phyloP scores from a whole-genome alignment of 1,140 invertebrate genomes.

The Nasonia giraulti region DNA sequence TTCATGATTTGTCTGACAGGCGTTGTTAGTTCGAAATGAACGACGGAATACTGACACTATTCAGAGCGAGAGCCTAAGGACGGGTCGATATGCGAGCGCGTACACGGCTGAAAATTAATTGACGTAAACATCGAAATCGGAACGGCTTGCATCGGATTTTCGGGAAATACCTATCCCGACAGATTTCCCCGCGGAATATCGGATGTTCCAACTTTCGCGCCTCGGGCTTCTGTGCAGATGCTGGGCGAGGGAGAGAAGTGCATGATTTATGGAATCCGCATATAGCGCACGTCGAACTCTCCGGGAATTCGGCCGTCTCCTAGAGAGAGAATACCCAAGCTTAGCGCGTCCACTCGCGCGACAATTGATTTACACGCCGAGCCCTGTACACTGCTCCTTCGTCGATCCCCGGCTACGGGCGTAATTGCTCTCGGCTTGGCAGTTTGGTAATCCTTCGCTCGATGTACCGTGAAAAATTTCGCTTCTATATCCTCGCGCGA shows the following conservation, averaged over 20 bases:
- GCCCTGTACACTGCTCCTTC: not conserved
- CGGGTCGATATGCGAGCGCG: not conserved
- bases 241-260: not conserved
- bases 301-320: slow-evolving; percentile 54
- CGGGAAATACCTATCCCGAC: not conserved
- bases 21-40: not conserved
- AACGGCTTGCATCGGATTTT: not conserved
- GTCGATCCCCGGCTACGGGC: not conserved
- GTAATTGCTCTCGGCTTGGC: not conserved
- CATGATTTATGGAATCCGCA: slow-evolving; percentile 12
- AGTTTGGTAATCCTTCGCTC: not conserved
- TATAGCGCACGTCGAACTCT: not conserved
- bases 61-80: not conserved
- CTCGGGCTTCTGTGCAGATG: not conserved
- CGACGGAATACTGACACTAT: not conserved
- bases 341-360: slow-evolving; percentile 64
- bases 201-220: not conserved
- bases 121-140: not conserved
- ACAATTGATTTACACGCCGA: slow-evolving; percentile 68
- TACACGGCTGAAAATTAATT: not conserved
- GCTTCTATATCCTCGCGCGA: not conserved
- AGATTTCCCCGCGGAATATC: not conserved
- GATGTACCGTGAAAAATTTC: not conserved
- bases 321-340: slow-evolving; percentile 43
- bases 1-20: not conserved